These are phyloP conservation scores for Mylabris phalerata DNA, from an alignment of 1,140 invertebrate species.

Conservation along the genomic window DNA sequence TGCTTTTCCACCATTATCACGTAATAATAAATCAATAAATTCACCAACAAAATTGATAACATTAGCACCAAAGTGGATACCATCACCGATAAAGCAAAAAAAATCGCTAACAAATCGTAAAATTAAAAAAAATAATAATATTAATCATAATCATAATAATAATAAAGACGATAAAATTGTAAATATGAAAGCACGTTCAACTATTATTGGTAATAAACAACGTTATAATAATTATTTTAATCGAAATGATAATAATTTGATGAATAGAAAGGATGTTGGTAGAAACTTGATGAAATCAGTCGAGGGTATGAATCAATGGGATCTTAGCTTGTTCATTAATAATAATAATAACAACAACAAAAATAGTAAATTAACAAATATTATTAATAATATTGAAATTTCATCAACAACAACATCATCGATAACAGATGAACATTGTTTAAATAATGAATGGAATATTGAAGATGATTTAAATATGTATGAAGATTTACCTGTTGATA, in stretches of 20 bases:
- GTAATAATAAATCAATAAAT: slow-evolving; percentile 4
- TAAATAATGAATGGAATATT: slow-evolving; percentile 15
- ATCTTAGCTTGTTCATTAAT: no score
- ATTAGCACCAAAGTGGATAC: slow-evolving; percentile 31
- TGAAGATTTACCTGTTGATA: slow-evolving; percentile 51
- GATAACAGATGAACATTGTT: neutral
- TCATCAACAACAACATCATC: slow-evolving; percentile 2
- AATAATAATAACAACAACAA: no score
- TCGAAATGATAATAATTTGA: no score
- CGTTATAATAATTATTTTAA: no score
- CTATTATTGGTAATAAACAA: no score
- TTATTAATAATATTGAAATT: neutral
- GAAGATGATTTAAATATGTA: slow-evolving; percentile 46
- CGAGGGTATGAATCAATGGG: no score
- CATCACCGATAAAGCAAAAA: slow-evolving; percentile 29
- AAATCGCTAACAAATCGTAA: neutral
- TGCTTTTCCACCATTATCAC: slow-evolving; percentile 35
- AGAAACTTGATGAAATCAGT: no score
- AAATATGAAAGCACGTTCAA: no score
- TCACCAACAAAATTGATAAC: slow-evolving; percentile 24
- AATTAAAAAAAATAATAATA: neutral
- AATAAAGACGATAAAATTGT: neutral
- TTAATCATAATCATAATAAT: neutral
- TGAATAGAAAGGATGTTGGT: no score
- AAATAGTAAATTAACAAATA: neutral